Percentiles rank a stretch among this genome's conserved stretches.
Conservation (phyloP, 2,888 invertebrate species). For the Philaethria dido region DNA sequence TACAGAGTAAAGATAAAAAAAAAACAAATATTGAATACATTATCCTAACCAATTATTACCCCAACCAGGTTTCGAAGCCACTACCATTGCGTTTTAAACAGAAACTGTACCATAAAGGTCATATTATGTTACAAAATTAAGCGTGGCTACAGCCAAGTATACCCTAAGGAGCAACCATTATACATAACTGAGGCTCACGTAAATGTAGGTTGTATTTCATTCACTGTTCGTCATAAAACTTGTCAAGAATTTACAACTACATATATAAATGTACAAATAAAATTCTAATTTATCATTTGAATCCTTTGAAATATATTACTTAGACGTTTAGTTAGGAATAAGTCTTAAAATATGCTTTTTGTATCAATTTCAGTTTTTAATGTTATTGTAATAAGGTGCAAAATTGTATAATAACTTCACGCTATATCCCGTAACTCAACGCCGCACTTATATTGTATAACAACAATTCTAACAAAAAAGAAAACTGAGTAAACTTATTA, state of each 20-base stretch:
- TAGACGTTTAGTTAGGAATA: neutral
- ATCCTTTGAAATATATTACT: slow-evolving; percentile 9
- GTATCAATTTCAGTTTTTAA: neutral
- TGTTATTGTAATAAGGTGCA: neutral
- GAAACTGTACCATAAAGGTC: neutral
- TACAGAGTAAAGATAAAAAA: too few species aligned
- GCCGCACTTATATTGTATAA: too few species aligned
- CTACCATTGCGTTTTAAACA: neutral
- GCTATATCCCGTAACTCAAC: too few species aligned
- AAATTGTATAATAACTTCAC: neutral
- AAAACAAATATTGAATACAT: too few species aligned
- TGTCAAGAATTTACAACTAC: slow-evolving; percentile 20
- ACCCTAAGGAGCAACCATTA: slow-evolving; percentile 14
- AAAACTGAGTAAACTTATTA: too few species aligned
- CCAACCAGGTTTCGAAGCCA: neutral
- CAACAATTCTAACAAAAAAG: too few species aligned
- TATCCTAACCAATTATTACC: neutral
- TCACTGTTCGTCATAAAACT: slow-evolving; percentile 14
- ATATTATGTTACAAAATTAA: slow-evolving; percentile 7
- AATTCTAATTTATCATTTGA: slow-evolving; percentile 21
- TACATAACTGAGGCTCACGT: slow-evolving; percentile 15
- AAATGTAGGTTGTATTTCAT: slow-evolving; percentile 18
- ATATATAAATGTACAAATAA: slow-evolving; percentile 14
- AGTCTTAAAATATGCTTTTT: neutral
- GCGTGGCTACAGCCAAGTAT: slow-evolving; percentile 5